Conservation (phyloP, 2,797 vertebrate genomes). For the Rhinella marina region DNA sequence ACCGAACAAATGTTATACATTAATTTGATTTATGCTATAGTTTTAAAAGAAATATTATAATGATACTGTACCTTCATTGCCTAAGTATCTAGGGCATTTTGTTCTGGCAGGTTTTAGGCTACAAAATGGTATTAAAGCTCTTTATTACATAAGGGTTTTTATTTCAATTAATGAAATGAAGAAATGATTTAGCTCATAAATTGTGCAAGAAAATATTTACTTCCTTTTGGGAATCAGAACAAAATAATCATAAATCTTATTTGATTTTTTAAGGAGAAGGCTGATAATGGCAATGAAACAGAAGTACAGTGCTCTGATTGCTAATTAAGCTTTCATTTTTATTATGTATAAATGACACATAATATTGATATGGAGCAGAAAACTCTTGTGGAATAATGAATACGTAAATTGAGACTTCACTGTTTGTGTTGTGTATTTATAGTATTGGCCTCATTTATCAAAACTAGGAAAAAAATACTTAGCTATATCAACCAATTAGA, state of each 20-base stretch:
- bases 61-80: background rate
- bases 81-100: background rate
- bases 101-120: too few species aligned
- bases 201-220: slow-evolving; percentile 37
- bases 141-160: background rate
- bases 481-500: background rate
- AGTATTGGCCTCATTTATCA: background rate
- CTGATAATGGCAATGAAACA: slow-evolving; percentile 15
- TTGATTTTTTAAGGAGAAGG: slow-evolving; percentile 15
- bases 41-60: background rate
- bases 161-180: slow-evolving; percentile 37
- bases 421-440: background rate
- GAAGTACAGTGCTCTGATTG: slow-evolving; percentile 31
- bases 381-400: slow-evolving; percentile 3
- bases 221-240: background rate
- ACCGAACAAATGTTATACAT: too few species aligned
- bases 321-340: slow-evolving; percentile 47
- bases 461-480: background rate
- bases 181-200: background rate
- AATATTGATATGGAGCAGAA: slow-evolving; percentile 28
- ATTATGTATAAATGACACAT: slow-evolving; percentile 14
- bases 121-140: background rate
- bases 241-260: slow-evolving; percentile 18
- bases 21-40: too few species aligned
- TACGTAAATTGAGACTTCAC: background rate